Conservation (phyloP, 1,140 invertebrate genomes). For the Aphaenogaster floridana region DNA sequence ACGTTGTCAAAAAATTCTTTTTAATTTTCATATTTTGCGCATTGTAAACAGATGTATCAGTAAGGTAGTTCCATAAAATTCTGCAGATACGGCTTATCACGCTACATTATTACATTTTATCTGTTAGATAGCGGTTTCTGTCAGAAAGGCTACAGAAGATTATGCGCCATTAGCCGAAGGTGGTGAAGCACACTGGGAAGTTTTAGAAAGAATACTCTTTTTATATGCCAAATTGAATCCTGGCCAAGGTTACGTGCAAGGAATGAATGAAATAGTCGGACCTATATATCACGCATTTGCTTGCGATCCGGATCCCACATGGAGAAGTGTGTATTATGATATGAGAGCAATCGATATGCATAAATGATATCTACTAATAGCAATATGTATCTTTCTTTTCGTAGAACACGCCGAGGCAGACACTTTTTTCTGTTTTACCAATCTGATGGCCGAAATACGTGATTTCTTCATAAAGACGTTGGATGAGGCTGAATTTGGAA, state of each 20-base stretch:
- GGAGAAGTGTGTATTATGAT: slow-evolving; percentile 89
- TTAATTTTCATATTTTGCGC: slow-evolving; percentile 21
- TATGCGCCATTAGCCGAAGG: slow-evolving; percentile 94
- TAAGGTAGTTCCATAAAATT: not conserved
- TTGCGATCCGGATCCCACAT: slow-evolving; percentile 93
- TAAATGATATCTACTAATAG: not conserved
- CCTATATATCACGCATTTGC: slow-evolving; percentile 99
- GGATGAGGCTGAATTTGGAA: slow-evolving; percentile 96
- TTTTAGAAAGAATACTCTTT: slow-evolving; percentile 98
- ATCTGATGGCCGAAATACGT: slow-evolving; percentile 98
- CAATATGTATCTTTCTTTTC: slow-evolving; percentile 59
- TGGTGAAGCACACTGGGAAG: slow-evolving; percentile 97
- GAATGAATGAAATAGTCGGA: slow-evolving; percentile 99
- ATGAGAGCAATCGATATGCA: not conserved
- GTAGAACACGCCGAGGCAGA: slow-evolving; percentile 98
- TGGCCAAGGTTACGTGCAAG: slow-evolving; percentile 98
- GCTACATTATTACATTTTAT: slow-evolving; percentile 48
- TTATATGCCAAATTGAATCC: slow-evolving; percentile 99
- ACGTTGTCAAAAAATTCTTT: not conserved
- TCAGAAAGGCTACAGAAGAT: slow-evolving; percentile 91
- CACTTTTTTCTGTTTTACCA: slow-evolving; percentile 99
- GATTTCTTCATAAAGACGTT: slow-evolving; percentile 99
- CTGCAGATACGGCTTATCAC: not conserved
- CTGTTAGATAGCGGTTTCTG: slow-evolving; percentile 88
- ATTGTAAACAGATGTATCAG: not conserved